Percentiles rank a stretch among this genome's conserved stretches.
These are phyloP conservation scores for Ciconia stormi DNA, from an alignment of 2,113 vertebrate genomes.

Conservation along the genomic window DNA sequence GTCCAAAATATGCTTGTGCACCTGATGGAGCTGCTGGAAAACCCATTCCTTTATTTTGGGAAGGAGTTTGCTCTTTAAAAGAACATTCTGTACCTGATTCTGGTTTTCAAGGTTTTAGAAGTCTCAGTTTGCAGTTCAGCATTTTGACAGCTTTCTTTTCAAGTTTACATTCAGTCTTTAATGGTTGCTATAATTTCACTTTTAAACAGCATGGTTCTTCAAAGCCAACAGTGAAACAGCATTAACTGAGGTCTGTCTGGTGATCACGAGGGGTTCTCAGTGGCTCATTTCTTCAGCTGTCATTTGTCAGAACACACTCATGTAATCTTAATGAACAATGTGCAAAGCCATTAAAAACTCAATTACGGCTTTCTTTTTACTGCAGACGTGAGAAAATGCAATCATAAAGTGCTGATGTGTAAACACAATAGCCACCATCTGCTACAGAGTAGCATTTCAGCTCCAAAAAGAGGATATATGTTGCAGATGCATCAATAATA, in stretches of 20 bases:
- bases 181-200: constrained; percentile 15
- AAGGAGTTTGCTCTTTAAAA: background rate
- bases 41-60: fast-evolving
- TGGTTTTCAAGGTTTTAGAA: background rate
- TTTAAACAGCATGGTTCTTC: background rate
- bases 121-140: background rate
- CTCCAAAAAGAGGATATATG: constrained; percentile 65
- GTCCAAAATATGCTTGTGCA: fast-evolving
- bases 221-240: constrained; percentile 14
- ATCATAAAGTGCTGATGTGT: constrained; percentile 84
- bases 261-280: background rate
- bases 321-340: constrained; percentile 82
- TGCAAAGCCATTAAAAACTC: constrained; percentile 90
- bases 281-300: constrained; percentile 68
- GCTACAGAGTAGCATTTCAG: constrained; percentile 61
- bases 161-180: background rate
- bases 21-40: background rate
- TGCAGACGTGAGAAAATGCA: constrained; percentile 78
- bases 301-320: constrained; percentile 59
- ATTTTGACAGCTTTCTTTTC: background rate
- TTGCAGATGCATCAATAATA: constrained; percentile 75
- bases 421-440: constrained; percentile 83
- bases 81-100: background rate
- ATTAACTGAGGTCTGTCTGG: constrained; percentile 24
- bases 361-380: constrained; percentile 81